Percentiles rank a stretch among this genome's conserved stretches.
Conservation (phyloP, 1,140 invertebrate species). For the Zaprionus ornatus region DNA sequence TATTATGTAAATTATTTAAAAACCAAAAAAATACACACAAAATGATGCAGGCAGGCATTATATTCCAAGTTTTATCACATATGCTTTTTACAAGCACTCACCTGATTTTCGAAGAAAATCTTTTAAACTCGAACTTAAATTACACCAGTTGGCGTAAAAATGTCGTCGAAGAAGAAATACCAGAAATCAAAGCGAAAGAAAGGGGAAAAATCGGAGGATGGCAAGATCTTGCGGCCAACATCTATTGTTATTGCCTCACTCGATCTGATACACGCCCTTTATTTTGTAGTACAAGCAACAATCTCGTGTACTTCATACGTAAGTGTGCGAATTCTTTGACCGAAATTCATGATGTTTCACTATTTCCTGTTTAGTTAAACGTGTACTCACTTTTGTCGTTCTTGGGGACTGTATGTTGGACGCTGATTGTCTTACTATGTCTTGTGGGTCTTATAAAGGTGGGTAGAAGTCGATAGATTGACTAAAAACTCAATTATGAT, state of each 20-base stretch:
- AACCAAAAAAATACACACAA: not conserved
- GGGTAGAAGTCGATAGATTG: not conserved
- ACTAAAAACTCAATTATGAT: not conserved
- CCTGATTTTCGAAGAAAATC: not conserved
- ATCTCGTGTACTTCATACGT: conserved; percentile 39
- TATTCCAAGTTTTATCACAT: not conserved
- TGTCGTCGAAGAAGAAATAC: conserved; percentile 46
- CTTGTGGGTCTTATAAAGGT: conserved; percentile 63
- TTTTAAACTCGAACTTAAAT: not conserved
- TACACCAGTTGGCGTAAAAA: conserved; percentile 22
- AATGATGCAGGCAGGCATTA: not conserved
- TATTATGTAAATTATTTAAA: not conserved
- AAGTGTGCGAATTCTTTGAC: conserved; percentile 11
- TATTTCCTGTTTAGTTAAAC: conserved; percentile 33
- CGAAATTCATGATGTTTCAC: not conserved
- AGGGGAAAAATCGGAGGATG: not conserved
- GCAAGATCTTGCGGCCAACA: not conserved
- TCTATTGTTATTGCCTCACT: conserved; percentile 40
- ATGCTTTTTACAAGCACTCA: conserved; percentile 51
- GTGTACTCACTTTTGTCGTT: conserved; percentile 46
- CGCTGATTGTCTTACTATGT: conserved; percentile 49
- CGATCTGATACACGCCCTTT: conserved; percentile 59
- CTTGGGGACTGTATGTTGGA: conserved; percentile 61
- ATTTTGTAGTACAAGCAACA: conserved; percentile 52
- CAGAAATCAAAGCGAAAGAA: conserved; percentile 20